These are phyloP conservation scores for Drosophila dunni DNA, from an alignment of 1,140 invertebrate genomes.

Conservation along the genomic window DNA sequence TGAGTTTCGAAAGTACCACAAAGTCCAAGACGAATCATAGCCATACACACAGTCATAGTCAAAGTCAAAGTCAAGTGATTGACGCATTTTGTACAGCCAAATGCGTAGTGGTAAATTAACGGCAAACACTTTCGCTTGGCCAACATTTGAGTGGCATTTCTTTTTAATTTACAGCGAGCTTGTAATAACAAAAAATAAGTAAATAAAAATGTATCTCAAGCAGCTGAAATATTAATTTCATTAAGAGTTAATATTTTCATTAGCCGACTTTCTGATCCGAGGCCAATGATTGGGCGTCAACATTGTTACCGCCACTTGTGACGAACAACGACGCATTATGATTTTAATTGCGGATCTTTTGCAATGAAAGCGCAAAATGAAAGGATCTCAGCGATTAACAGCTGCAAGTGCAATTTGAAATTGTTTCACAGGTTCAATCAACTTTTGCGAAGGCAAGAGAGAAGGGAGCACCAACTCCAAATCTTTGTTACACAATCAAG, in stretches of 20 bases:
- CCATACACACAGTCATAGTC: conserved; percentile 10
- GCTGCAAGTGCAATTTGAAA: conserved; percentile 11
- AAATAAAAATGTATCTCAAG: conserved; percentile 1
- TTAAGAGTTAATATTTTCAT: conserved; percentile 80
- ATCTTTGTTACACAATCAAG: conserved; percentile 56
- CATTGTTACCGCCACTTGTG: conserved; percentile 44
- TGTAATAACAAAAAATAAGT: not conserved
- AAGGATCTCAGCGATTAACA: conserved; percentile 53
- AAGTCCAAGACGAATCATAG: conserved; percentile 8
- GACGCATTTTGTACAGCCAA: conserved; percentile 63
- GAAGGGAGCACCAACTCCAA: not conserved
- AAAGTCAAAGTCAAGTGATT: conserved; percentile 55
- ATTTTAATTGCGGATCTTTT: conserved; percentile 59
- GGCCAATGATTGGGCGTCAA: conserved; percentile 54
- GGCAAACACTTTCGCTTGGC: conserved; percentile 72
- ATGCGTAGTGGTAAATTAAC: conserved; percentile 73
- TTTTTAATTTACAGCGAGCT: conserved; percentile 46
- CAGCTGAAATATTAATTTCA: conserved; percentile 76
- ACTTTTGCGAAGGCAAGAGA: conserved; percentile 19
- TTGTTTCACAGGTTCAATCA: conserved; percentile 53
- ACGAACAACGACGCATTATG: conserved; percentile 58
- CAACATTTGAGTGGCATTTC: conserved; percentile 51
- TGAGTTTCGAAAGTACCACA: conserved; percentile 72
- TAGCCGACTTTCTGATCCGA: conserved; percentile 69
- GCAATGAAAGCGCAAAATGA: conserved; percentile 67